A percentile compares a stretch with the other conserved stretches of the same genome.
These are phyloP conservation scores for Zaprionus lineosus DNA, from an alignment of 2,888 invertebrate genomes.

Conservation along the genomic window DNA sequence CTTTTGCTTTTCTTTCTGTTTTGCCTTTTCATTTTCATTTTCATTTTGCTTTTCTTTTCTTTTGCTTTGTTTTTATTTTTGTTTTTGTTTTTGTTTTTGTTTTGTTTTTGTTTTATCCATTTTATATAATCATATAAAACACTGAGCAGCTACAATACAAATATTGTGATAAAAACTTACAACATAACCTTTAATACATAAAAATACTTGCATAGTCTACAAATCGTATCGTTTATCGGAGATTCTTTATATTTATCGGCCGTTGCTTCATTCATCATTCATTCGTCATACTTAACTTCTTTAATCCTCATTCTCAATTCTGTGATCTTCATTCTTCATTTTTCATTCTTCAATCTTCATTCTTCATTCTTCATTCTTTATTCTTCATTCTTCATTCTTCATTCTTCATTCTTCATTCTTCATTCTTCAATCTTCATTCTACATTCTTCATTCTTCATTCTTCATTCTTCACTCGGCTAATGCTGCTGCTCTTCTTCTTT, in stretches of 20 bases:
- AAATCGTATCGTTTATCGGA: conserved; percentile 78
- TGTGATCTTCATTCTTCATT: conserved; percentile 38
- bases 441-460: conserved; percentile 1
- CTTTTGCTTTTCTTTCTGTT: conserved; percentile 27
- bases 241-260: conserved; percentile 36
- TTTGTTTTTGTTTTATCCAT: conserved; percentile 57
- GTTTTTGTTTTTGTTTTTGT: conserved; percentile 18
- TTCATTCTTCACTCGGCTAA: not conserved
- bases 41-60: no score
- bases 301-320: conserved; percentile 35
- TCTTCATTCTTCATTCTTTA: conserved; percentile 4
- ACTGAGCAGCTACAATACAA: conserved; percentile 82
- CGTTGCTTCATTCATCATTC: conserved; percentile 14
- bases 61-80: no score
- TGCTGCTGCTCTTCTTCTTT: conserved; percentile 21
- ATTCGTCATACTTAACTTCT: conserved; percentile 31
- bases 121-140: conserved; percentile 80
- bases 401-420: conserved; percentile 33
- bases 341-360: not conserved
- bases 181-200: conserved; percentile 81
- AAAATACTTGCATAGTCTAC: conserved; percentile 81
- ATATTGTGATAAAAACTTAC: conserved; percentile 81
- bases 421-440: conserved; percentile 40
- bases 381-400: conserved; percentile 18
- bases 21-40: no score